Evolutionary conservation across 2,113 vertebrate genomes (phyloP).

Genomic region (Dermatemys mawii): DNA sequence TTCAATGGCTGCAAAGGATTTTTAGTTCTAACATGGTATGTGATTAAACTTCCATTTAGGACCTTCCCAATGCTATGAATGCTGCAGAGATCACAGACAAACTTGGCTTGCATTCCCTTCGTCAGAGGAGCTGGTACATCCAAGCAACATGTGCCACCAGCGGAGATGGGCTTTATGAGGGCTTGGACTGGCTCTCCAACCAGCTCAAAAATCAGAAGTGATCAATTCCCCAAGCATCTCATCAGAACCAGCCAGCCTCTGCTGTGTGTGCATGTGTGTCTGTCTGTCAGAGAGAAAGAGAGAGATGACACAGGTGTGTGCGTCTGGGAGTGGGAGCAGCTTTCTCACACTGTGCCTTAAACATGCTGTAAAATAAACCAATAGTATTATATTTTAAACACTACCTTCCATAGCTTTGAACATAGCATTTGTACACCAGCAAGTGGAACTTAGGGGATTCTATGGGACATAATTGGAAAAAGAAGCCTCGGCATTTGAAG

Average conservation of each 20-base stretch:
- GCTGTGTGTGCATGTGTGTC: constrained; percentile 11
- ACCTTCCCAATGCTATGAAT: constrained; percentile 97
- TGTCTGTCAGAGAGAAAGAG: constrained; percentile 11
- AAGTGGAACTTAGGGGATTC: neutral
- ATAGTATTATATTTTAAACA: constrained; percentile 26
- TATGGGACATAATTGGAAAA: neutral
- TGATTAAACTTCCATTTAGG: constrained; percentile 73
- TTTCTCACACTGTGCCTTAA: constrained; percentile 68
- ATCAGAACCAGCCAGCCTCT: constrained; percentile 5
- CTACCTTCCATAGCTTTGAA: neutral
- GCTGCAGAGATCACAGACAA: constrained; percentile 98
- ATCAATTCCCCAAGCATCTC: neutral
- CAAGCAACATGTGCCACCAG: constrained; percentile 98
- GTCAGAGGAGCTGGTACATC: constrained; percentile 97
- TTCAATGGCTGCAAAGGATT: too few relatives aligned
- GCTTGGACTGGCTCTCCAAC: constrained; percentile 97
- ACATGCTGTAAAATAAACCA: constrained; percentile 3
- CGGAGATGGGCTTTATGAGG: constrained; percentile 94
- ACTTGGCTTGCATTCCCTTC: constrained; percentile 93
- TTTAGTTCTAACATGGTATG: too few relatives aligned
- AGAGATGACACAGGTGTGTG: neutral
- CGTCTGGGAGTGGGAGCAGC: constrained; percentile 47
- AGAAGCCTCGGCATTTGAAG: neutral
- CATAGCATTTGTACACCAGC: neutral
- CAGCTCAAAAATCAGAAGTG: constrained; percentile 99